Base-by-base conservation (phyloP, 2,888 invertebrate genomes). In the Nemotelus pantherinus region DNA sequence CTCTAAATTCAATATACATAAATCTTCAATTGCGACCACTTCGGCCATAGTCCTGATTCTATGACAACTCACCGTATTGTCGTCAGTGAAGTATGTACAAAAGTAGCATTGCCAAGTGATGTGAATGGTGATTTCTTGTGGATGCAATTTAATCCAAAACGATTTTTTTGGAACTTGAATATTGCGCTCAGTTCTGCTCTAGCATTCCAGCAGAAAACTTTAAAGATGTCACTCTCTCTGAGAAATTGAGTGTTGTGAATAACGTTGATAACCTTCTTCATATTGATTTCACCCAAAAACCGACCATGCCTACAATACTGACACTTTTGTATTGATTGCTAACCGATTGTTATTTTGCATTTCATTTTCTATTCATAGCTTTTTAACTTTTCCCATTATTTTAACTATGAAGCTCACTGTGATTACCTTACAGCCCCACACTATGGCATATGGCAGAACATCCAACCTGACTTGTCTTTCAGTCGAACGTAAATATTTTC, bases 261-360 rank as follows among this genome's bases (percentile, higher is more conserved):
- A 41, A n/a, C n/a, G 7, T 7, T 25, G 60, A 43, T 41, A 41
- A 39, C 60, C 39, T 10, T 3, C 2, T 2, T 25, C 57, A 57
- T 57, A 57, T 57, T 57, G 57, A 10, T 57, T 57, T 57, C n/a
- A 25, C 10, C 57, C 57, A 25, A 3, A 57, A 57, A 25, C 25
- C 57, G 3, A 57, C 25, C 6, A 53, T 53, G 53, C 10, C 6
- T 25, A 25, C 25, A 25, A 25, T 25, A 25, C 50, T 39, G 44
- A 68, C 67, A 68, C 67, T 50, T 68, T 68, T 39, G n/a, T 68
- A 68, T 68, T 48, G 67, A 68, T 68, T 68, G 41, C 67, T 48
- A 25, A 68, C 67, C 48, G 48, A 68, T 48, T 39, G 67, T 68
- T 50, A 68, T 68, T 68, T 48, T 68, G 67, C 67, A 68, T 48